Conservation (phyloP, 2,888 invertebrate genomes). For the Microchrysa polita region DNA sequence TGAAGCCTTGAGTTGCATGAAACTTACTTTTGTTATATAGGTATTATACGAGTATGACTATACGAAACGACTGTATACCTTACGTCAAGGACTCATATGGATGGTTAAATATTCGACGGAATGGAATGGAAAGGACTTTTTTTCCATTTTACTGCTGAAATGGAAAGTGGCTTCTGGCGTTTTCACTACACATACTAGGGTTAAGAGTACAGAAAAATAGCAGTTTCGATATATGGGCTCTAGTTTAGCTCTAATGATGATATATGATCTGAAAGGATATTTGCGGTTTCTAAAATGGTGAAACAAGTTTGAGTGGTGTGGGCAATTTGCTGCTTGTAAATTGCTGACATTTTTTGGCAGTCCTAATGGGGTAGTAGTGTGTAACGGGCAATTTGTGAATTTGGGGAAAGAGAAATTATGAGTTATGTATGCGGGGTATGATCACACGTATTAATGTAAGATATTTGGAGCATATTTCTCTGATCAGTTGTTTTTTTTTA, state of each 20-base stretch:
- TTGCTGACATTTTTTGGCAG: no score
- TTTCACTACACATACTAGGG: no score
- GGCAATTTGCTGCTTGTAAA: not conserved
- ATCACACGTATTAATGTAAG: no score
- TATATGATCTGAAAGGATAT: not conserved
- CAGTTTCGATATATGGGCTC: not conserved
- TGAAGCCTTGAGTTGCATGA: not conserved
- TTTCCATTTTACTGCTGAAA: not conserved
- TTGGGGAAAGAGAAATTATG: no score
- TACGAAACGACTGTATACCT: not conserved
- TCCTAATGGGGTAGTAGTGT: no score
- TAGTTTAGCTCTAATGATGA: not conserved
- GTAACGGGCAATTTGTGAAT: no score
- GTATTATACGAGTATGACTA: no score
- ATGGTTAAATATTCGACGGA: not conserved
- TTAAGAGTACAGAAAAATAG: not conserved
- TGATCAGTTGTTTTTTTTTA: no score
- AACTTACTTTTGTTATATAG: not conserved
- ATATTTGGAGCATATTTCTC: no score
- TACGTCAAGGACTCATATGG: not conserved
- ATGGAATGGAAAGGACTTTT: no score
- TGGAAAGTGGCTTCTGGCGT: conserved; percentile 8
- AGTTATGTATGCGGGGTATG: no score
- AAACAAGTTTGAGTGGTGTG: not conserved
- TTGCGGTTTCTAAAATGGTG: not conserved